Percentiles rank a stretch among this genome's conserved stretches.
Conservation (phyloP, 2,888 invertebrate species). For the Calephelis perditalis region DNA sequence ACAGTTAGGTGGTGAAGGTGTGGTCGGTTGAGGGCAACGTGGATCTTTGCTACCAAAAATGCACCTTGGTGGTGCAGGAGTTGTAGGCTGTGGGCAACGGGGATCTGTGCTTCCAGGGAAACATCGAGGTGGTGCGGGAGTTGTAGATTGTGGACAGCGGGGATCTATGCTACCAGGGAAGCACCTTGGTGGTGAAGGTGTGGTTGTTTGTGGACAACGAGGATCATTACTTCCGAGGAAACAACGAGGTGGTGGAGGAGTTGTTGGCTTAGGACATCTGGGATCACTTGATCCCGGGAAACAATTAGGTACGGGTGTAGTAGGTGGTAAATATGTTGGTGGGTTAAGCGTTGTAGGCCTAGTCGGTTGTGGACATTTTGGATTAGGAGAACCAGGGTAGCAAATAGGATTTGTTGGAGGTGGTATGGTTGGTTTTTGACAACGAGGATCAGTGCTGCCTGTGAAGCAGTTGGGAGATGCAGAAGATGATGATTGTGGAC, state of each 20-base stretch:
- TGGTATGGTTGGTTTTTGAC: constrained; percentile 33
- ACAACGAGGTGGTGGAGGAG: constrained; percentile 34
- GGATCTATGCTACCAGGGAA: constrained; percentile 41
- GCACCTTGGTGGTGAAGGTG: constrained; percentile 27
- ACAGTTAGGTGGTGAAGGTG: constrained; percentile 32
- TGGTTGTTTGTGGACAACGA: too few species aligned
- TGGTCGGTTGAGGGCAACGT: constrained; percentile 25
- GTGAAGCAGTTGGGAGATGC: constrained; percentile 45
- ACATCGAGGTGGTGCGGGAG: constrained; percentile 33
- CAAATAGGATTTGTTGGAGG: constrained; percentile 33
- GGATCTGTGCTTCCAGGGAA: constrained; percentile 30
- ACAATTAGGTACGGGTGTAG: constrained; percentile 42
- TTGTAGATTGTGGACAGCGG: constrained; percentile 34
- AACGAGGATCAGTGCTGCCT: constrained; percentile 47
- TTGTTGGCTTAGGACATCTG: constrained; percentile 41
- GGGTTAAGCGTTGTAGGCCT: too few species aligned
- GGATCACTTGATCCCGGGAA: constrained; percentile 48
- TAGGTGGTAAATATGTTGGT: constrained; percentile 7
- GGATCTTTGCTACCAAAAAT: constrained; percentile 41
- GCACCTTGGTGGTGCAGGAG: constrained; percentile 29
- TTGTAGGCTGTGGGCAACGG: constrained; percentile 32
- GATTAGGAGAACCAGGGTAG: constrained; percentile 46
- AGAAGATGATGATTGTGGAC: constrained; percentile 38
- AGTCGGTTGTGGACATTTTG: constrained; percentile 40
- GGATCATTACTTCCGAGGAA: constrained; percentile 48